These are phyloP conservation scores for Lates japonicus DNA, from an alignment of 2,797 vertebrate genomes.

Conservation along the genomic window DNA sequence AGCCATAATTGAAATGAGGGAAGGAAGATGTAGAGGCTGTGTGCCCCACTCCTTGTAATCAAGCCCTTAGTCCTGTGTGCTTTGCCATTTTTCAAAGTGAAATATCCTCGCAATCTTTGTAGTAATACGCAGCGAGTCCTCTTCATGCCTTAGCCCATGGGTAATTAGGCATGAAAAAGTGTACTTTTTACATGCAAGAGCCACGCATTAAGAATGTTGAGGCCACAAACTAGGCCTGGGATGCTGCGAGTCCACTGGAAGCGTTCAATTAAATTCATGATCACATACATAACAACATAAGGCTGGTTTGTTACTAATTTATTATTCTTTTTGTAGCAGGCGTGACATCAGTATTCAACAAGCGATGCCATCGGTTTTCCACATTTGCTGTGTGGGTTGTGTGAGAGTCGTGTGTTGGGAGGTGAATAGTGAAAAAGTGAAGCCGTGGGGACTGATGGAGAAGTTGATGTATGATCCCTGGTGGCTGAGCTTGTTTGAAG, in stretches of 20 bases:
- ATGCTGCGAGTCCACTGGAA: conserved; percentile 43
- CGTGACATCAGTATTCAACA: conserved; percentile 58
- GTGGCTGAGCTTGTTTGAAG: conserved; percentile 79
- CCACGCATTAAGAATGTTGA: conserved; percentile 30
- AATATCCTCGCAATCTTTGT: conserved; percentile 76
- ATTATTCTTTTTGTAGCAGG: conserved; percentile 56
- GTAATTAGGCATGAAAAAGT: conserved; percentile 77
- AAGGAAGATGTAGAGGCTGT: conserved; percentile 78
- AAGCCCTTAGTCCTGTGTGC: conserved; percentile 78
- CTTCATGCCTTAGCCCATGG: conserved; percentile 66
- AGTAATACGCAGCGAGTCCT: conserved; percentile 67
- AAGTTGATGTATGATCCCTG: conserved; percentile 83
- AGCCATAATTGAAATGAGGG: conserved; percentile 83
- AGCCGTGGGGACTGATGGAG: conserved; percentile 64
- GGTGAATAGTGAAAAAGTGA: conserved; percentile 59
- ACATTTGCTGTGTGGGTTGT: not conserved
- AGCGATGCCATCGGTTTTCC: conserved; percentile 24
- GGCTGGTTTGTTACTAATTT: conserved; percentile 57
- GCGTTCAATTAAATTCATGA: conserved; percentile 54
- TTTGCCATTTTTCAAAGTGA: conserved; percentile 80
- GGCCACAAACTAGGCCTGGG: conserved; percentile 36
- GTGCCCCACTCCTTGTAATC: conserved; percentile 78
- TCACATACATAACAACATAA: conserved; percentile 33
- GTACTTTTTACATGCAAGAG: conserved; percentile 55
- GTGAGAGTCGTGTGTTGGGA: conserved; percentile 40